phyloP scores from a whole-genome alignment of 2,113 vertebrate genomes.

The Hemiprocne comata region DNA sequence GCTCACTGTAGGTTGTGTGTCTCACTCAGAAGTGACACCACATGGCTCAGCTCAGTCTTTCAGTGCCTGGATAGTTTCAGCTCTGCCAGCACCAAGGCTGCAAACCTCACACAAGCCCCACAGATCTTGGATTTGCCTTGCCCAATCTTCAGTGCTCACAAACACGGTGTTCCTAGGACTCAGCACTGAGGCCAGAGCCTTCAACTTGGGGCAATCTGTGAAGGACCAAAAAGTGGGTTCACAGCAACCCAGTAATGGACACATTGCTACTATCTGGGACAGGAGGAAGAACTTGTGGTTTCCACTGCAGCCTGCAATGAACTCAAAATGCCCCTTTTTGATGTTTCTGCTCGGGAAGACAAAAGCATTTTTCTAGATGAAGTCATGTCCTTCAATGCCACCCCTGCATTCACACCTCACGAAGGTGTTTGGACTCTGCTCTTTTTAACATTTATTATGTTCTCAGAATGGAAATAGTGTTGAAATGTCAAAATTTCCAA shows the following conservation, averaged over 20 bases:
- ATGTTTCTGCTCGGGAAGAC: background rate
- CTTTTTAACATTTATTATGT: background rate
- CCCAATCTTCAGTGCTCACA: background rate
- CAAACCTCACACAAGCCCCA: background rate
- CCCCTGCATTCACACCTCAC: background rate
- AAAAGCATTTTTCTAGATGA: background rate
- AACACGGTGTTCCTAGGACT: background rate
- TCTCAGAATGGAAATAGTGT: background rate
- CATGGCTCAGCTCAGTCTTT: background rate
- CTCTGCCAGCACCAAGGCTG: background rate
- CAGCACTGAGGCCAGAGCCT: background rate
- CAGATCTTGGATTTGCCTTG: background rate
- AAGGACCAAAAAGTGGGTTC: background rate
- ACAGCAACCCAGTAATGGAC: background rate
- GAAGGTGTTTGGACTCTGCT: background rate
- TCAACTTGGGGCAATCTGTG: background rate
- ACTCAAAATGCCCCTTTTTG: accelerated
- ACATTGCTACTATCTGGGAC: accelerated
- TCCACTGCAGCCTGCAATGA: accelerated
- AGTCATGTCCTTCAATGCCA: background rate
- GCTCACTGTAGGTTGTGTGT: background rate
- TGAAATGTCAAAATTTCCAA: slow-evolving; percentile 16
- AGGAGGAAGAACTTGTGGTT: background rate
- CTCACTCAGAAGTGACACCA: background rate
- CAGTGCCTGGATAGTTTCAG: background rate